Evolutionary conservation across 2,113 vertebrate species (phyloP).

Genomic region (Orientallactaga bullata): DNA sequence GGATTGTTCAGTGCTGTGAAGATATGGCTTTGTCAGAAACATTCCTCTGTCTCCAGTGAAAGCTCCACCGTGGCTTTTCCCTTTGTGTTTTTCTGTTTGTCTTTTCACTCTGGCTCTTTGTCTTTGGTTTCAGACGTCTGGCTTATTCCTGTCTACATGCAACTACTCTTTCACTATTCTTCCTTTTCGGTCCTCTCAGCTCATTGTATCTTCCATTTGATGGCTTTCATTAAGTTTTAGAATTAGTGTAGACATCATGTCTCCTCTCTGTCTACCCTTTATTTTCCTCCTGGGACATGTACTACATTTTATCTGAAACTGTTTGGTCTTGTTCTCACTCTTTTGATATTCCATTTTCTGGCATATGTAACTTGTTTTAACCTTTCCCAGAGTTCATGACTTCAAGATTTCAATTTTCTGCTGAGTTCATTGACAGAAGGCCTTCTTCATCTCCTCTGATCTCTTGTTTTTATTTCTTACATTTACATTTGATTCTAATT

Average conservation of each 20-base stretch:
- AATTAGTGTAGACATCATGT: background rate
- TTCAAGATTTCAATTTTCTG: background rate
- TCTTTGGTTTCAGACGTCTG: background rate
- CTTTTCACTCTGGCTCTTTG: background rate
- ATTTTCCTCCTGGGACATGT: background rate
- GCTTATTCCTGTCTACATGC: background rate
- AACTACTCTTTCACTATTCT: background rate
- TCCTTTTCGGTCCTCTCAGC: background rate
- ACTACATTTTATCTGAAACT: background rate
- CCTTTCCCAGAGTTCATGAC: background rate
- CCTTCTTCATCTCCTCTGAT: background rate
- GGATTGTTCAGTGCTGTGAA: background rate
- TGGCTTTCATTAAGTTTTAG: background rate
- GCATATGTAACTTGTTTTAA: background rate
- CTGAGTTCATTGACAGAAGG: background rate
- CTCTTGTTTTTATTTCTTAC: background rate
- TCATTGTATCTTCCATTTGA: background rate
- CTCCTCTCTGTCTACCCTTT: background rate
- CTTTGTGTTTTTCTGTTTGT: background rate
- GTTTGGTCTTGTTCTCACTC: background rate
- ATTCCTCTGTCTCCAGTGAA: background rate
- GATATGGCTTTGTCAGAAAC: background rate
- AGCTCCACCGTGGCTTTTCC: background rate
- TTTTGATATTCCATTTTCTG: background rate
- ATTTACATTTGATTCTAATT: background rate